Evolutionary conservation across 2,113 vertebrate species (phyloP).

Genomic region (Phyllostomus discolor): DNA sequence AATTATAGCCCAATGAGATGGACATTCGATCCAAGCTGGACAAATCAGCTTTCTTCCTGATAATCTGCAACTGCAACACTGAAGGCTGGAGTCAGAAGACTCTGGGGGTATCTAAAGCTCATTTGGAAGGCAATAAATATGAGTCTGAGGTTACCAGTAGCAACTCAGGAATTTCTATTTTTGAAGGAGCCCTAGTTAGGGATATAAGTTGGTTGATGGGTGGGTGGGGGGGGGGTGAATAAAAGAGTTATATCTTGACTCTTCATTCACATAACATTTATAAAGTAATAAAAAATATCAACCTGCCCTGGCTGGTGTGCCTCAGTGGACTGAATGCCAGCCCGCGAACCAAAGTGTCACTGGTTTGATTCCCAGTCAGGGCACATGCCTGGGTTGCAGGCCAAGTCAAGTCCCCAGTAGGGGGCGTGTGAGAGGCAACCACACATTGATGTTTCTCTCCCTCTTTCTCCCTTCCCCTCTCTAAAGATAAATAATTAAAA

Average conservation of each 20-base stretch:
- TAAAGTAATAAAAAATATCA: neutral
- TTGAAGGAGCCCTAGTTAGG: neutral
- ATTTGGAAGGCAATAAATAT: neutral
- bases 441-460: too few species aligned
- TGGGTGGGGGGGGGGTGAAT: neutral
- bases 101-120: neutral
- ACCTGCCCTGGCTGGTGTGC: neutral
- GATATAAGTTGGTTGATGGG: neutral
- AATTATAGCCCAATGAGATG: neutral
- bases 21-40: neutral
- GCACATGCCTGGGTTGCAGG: too few species aligned
- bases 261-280: neutral
- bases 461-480: too few species aligned
- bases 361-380: too few species aligned
- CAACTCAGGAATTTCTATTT: conserved; percentile 4
- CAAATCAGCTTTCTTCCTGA: neutral
- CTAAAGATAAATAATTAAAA: too few species aligned
- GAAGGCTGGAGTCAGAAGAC: neutral
- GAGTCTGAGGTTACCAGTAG: neutral
- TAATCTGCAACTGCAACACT: neutral
- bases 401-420: too few species aligned
- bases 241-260: neutral
- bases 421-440: too few species aligned
- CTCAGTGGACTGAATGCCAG: neutral
- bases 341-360: too few species aligned